Evolutionary conservation across 2,113 vertebrate species (phyloP).

Genomic region (Bothrops jararaca): DNA sequence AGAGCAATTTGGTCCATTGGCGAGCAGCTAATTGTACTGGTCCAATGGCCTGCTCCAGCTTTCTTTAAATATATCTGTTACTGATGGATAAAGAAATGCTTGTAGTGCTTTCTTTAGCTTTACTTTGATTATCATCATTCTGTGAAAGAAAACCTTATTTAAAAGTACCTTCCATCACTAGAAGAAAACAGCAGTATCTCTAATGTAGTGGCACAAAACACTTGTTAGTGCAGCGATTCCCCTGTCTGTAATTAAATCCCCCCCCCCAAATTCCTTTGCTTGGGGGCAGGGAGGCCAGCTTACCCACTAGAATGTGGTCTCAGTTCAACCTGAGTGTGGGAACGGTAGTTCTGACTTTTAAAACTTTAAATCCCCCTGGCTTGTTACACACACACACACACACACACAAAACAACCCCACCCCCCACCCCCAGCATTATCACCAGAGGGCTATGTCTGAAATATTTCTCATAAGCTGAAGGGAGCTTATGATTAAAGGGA

Average conservation of each 20-base stretch:
- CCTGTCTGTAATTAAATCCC: constrained; percentile 34
- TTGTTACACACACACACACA: constrained; percentile 34
- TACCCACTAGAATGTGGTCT: constrained; percentile 6
- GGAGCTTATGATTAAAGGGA: constrained; percentile 65
- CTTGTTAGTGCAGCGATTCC: constrained; percentile 43
- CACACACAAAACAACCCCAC: constrained; percentile 22
- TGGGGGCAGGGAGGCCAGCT: constrained; percentile 10
- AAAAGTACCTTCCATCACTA: not conserved
- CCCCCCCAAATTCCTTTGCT: constrained; percentile 22
- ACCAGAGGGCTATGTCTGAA: constrained; percentile 33
- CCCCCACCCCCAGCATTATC: constrained; percentile 41
- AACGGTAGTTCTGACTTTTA: constrained; percentile 47
- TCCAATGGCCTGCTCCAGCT: not conserved
- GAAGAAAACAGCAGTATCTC: constrained; percentile 26
- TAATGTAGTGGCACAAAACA: not conserved
- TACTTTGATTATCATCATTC: not conserved
- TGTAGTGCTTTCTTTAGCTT: not conserved
- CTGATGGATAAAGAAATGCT: not conserved
- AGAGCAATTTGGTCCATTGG: not conserved
- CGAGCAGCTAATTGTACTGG: too few species aligned
- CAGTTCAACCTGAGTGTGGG: constrained; percentile 40
- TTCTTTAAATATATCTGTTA: not conserved
- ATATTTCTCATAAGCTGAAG: constrained; percentile 49
- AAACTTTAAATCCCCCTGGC: constrained; percentile 40
- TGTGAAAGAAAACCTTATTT: not conserved